phyloP scores from a whole-genome alignment of 2,797 vertebrate species.

The Pangasius macronema region DNA sequence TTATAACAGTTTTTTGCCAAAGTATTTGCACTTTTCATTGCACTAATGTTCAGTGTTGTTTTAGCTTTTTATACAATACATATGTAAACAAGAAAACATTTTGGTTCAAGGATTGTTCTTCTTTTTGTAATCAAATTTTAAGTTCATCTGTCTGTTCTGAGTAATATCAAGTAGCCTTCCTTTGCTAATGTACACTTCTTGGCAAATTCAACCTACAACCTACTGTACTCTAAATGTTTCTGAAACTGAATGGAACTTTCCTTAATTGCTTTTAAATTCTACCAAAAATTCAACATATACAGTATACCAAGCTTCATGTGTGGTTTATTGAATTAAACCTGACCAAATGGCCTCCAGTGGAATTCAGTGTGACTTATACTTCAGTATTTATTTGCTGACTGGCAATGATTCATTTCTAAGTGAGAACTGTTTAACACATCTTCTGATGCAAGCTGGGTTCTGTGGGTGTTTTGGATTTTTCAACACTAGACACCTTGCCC shows the following conservation, averaged over 20 bases:
- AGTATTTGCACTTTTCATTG: neutral
- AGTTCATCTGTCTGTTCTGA: neutral
- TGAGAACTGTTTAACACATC: neutral
- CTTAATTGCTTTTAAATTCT: neutral
- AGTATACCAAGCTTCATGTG: neutral
- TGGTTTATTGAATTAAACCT: neutral
- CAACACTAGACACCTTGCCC: neutral
- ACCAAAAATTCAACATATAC: neutral
- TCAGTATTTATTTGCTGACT: neutral
- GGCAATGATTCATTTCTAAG: neutral
- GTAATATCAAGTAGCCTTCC: neutral
- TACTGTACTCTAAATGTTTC: neutral
- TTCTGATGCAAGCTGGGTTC: neutral
- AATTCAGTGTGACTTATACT: neutral
- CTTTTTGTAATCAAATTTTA: neutral
- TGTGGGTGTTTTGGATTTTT: neutral
- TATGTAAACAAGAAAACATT: neutral
- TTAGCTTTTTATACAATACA: slow-evolving; percentile 12
- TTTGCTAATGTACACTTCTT: neutral
- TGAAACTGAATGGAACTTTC: neutral
- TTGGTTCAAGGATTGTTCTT: neutral
- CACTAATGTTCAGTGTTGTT: slow-evolving; percentile 13
- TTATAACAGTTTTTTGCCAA: neutral
- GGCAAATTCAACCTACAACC: neutral
- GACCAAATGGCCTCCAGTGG: neutral